These are phyloP conservation scores for Phalacrocorax aristotelis DNA, from an alignment of 2,113 vertebrate genomes.

Conservation along the genomic window DNA sequence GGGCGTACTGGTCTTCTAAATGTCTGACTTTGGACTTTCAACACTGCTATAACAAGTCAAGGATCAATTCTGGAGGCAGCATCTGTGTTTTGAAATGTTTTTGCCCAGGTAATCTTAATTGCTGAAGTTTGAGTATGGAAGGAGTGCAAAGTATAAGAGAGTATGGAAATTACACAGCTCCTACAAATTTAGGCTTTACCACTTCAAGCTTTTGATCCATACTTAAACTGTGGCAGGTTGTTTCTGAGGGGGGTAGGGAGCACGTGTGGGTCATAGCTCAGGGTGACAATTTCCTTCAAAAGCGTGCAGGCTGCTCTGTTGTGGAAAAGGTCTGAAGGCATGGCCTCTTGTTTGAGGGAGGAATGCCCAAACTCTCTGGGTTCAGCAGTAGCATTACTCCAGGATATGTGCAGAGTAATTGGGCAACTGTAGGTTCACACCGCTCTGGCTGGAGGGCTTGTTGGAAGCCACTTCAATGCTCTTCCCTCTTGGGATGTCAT, in stretches of 20 bases:
- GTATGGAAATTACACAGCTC: neutral
- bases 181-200: neutral
- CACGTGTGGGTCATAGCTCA: neutral
- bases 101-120: neutral
- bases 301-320: neutral
- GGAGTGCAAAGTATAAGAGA: neutral
- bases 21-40: neutral
- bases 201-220: neutral
- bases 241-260: neutral
- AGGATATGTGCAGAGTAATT: neutral
- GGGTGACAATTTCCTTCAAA: neutral
- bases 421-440: neutral
- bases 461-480: neutral
- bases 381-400: neutral
- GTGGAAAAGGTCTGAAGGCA: neutral
- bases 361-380: neutral
- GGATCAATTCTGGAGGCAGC: neutral
- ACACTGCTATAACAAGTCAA: neutral
- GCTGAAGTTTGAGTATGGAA: neutral
- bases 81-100: neutral
- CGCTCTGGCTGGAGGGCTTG: neutral
- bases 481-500: neutral
- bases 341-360: neutral
- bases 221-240: neutral
- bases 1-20: neutral